Base-by-base conservation (phyloP, 2,888 invertebrate genomes). In the Lithophane leautieri region DNA sequence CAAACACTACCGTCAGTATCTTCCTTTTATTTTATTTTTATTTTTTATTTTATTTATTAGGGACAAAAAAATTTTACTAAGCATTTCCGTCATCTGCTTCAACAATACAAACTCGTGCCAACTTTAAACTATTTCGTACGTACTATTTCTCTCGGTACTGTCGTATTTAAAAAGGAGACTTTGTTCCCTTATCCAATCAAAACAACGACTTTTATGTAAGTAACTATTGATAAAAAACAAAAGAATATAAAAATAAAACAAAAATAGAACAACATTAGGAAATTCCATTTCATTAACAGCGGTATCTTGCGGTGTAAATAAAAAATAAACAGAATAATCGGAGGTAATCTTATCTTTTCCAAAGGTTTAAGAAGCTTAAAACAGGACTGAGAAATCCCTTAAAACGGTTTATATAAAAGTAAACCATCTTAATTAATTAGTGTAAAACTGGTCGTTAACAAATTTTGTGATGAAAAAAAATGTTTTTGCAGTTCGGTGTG, bases 241-340 rank as follows among this genome's bases (percentile, higher is more conserved):
- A 44, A 44, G n/a, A n/a, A 44, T 0, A 28, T 28, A 14, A 56
- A n/a, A 54, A 44, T 14, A 44, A 2, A 71, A 34, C 22, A 16
- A n/a, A 34, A 73, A 73, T 44, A 44, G 14, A 42, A 19, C 6
- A n/a, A 42, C 16, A 72, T 14, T n/a, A 56, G n/a, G 2, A 44
- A 73, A 72, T 73, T 56, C 14, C 44, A 34, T 28, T 72, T 72
- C 28, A 54, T 28, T 72, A 72, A 44, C 42, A 72, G 34, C n/a
- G 54, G 56, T 73, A 34, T 25, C 56, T 72, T 14, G 34, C n/a
- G n/a, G n/a, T 44, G 34, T n/a, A 44, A 73, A 72, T 34, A 72
- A 34, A 73, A 73, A 72, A 34, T 56, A 56, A 73, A 44, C 54
- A 12, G 44, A 19, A 56, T 9, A 56, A 73, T 28, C 28, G 44